Conservation (phyloP, 1,140 invertebrate species). For the Physella acuta region DNA sequence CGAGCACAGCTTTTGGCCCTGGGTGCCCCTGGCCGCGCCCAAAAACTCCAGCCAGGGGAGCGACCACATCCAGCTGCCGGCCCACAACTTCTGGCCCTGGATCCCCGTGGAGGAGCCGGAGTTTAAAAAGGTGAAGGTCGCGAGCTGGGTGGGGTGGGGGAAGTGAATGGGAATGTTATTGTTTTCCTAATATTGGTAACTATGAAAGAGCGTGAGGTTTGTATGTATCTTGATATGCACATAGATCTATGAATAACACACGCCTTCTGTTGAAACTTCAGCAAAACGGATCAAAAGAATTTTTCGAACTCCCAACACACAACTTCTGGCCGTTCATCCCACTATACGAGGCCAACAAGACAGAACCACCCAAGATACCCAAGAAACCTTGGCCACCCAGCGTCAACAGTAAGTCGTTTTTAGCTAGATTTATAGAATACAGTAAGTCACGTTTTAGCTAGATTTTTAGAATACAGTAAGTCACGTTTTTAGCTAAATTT, state of each 20-base stretch:
- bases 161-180: not conserved
- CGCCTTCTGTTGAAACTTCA: not conserved
- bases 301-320: slow-evolving; percentile 22
- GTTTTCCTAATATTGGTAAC: not conserved
- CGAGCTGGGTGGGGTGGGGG: not conserved
- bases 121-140: not conserved
- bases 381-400: slow-evolving; percentile 11
- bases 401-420: slow-evolving; percentile 1
- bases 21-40: slow-evolving; percentile 6
- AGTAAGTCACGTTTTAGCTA: no score
- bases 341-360: not conserved
- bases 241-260: not conserved
- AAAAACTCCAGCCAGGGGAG: not conserved
- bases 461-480: no score
- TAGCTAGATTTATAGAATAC: no score
- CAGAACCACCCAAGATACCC: not conserved
- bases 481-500: no score
- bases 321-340: slow-evolving; percentile 29
- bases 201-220: not conserved
- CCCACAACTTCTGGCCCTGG: slow-evolving; percentile 31
- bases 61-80: slow-evolving; percentile 6
- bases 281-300: not conserved
- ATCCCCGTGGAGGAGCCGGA: slow-evolving; percentile 23
- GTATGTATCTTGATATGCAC: not conserved
- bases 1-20: slow-evolving; percentile 32